These are phyloP conservation scores for Calameuta pallipes DNA, from an alignment of 2,888 invertebrate species.

Conservation along the genomic window DNA sequence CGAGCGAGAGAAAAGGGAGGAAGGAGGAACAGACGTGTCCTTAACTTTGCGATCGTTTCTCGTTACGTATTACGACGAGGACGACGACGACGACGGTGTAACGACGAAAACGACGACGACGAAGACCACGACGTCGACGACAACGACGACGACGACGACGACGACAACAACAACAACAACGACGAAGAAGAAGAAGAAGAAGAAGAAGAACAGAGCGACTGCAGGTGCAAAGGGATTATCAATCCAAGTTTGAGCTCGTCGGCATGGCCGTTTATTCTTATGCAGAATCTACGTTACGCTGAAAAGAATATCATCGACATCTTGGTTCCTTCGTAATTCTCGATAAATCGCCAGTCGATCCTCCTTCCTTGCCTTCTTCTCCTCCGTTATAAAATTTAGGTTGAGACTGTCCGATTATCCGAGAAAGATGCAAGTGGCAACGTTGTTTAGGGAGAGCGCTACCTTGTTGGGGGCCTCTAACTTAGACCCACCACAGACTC, in stretches of 20 bases:
- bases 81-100: constrained; percentile 14
- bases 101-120: constrained; percentile 21
- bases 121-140: constrained; percentile 26
- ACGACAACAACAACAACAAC: too few species aligned
- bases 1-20: not conserved
- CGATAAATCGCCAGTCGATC: constrained; percentile 26
- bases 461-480: constrained; percentile 75
- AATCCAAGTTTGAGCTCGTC: not conserved
- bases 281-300: not conserved
- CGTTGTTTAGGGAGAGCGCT: constrained; percentile 76
- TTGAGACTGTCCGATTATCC: constrained; percentile 13
- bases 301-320: not conserved
- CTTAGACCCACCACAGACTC: constrained; percentile 68
- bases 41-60: not conserved
- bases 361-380: constrained; percentile 26
- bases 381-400: not conserved
- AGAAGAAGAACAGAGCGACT: not conserved
- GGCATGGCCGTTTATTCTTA: not conserved
- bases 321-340: not conserved
- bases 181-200: not conserved
- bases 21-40: not conserved
- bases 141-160: not conserved
- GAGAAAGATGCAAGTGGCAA: constrained; percentile 74
- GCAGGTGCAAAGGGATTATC: not conserved
- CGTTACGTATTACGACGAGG: constrained; percentile 18